Percentiles rank a stretch among this genome's conserved stretches.
Evolutionary conservation across 2,888 invertebrate species (phyloP).

Genomic region (Bruchidius siliquastri): DNA sequence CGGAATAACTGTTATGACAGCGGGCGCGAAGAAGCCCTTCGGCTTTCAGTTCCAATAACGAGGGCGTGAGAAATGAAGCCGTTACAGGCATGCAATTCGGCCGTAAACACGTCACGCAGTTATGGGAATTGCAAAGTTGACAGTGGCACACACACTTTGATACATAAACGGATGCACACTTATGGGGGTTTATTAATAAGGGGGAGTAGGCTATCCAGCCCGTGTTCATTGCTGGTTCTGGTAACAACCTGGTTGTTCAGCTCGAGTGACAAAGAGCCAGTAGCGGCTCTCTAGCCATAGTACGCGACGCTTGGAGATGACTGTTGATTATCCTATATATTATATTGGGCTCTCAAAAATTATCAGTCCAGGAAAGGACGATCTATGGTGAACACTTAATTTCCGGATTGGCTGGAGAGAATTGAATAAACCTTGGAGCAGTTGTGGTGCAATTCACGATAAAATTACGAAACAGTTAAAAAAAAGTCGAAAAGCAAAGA

Average conservation of each 20-base stretch:
- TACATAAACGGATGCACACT: neutral
- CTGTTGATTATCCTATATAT: too few relatives aligned
- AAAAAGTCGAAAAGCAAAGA: too few relatives aligned
- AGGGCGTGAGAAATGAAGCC: slow-evolving; percentile 37
- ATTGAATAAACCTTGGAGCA: too few relatives aligned
- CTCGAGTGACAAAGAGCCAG: too few relatives aligned
- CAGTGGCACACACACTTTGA: slow-evolving; percentile 8
- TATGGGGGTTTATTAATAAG: neutral
- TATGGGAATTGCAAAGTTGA: slow-evolving; percentile 21
- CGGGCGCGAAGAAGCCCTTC: neutral
- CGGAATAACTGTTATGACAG: neutral
- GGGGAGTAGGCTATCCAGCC: neutral
- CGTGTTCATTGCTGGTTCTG: neutral
- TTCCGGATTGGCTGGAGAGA: too few relatives aligned
- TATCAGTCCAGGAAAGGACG: too few relatives aligned
- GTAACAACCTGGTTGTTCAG: neutral
- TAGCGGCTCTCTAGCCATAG: too few relatives aligned
- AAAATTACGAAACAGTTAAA: too few relatives aligned
- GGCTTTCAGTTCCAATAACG: slow-evolving; percentile 13
- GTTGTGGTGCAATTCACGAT: too few relatives aligned
- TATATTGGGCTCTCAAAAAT: too few relatives aligned
- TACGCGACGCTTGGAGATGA: too few relatives aligned
- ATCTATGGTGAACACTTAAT: too few relatives aligned
- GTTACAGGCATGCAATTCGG: slow-evolving; percentile 34
- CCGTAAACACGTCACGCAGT: slow-evolving; percentile 27